Evolutionary conservation across 2,888 invertebrate species (phyloP).

Genomic region (Dilophus febrilis): DNA sequence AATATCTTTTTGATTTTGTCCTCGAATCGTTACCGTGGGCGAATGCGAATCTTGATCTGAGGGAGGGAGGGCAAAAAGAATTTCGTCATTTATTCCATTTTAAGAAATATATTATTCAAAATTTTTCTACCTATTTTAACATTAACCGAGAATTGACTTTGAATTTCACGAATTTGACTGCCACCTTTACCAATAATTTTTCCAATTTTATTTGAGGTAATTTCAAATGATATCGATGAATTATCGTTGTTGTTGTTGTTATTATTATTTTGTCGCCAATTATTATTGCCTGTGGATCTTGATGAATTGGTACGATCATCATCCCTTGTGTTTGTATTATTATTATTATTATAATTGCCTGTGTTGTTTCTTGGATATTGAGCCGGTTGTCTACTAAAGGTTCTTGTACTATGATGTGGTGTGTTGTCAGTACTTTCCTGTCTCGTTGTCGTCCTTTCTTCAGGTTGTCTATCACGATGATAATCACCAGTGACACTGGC

Average conservation of each 20-base stretch:
- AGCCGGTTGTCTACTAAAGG: neutral
- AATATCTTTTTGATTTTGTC: constrained; percentile 18
- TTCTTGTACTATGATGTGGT: neutral
- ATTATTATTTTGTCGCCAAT: too few relatives aligned
- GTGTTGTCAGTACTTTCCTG: too few relatives aligned
- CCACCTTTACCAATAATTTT: constrained; percentile 4
- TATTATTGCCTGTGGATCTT: too few relatives aligned
- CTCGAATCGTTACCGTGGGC: constrained; percentile 23
- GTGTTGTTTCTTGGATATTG: constrained; percentile 1
- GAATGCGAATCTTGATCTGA: too few relatives aligned
- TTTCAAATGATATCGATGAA: neutral
- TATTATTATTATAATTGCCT: too few relatives aligned
- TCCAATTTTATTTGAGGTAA: constrained; percentile 3
- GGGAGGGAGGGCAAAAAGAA: too few relatives aligned
- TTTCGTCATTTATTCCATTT: too few relatives aligned
- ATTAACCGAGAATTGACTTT: constrained; percentile 1
- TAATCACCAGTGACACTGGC: too few relatives aligned
- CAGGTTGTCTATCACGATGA: neutral
- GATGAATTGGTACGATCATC: too few relatives aligned
- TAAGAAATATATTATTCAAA: too few relatives aligned
- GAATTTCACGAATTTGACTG: constrained; percentile 4
- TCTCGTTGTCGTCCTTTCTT: neutral
- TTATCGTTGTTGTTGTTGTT: too few relatives aligned
- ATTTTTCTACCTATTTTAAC: constrained; percentile 5
- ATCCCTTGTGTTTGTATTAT: too few relatives aligned